Percentiles rank a stretch among this genome's conserved stretches.
phyloP scores from a whole-genome alignment of 1,140 invertebrate genomes.

The Neelides sp. region DNA sequence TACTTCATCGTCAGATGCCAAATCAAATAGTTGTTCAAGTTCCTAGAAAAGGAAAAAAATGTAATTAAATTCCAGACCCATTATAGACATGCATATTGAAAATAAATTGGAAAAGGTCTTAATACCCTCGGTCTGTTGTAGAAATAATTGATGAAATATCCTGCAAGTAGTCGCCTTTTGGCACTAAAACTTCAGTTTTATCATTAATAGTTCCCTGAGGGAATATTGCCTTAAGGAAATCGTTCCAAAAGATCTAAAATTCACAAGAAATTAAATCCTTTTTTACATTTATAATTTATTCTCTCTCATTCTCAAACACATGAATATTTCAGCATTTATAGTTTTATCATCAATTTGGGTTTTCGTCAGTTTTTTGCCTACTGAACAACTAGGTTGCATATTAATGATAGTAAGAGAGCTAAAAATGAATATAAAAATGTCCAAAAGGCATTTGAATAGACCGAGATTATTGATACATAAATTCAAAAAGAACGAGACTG shows the following conservation, averaged over 20 bases:
- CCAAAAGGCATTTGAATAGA: too few relatives aligned
- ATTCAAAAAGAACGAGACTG: too few relatives aligned
- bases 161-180: slow-evolving; percentile 42
- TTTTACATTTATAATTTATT: too few relatives aligned
- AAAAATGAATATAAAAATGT: too few relatives aligned
- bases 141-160: slow-evolving; percentile 44
- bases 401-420: too few relatives aligned
- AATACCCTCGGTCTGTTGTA: slow-evolving; percentile 42
- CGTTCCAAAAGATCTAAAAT: slow-evolving; percentile 43
- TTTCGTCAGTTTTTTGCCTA: too few relatives aligned
- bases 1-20: slow-evolving; percentile 46
- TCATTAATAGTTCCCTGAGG: slow-evolving; percentile 40
- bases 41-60: slow-evolving; percentile 34
- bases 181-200: slow-evolving; percentile 42
- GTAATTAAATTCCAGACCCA: slow-evolving; percentile 6
- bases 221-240: slow-evolving; percentile 45
- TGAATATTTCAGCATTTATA: too few relatives aligned
- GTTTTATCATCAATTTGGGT: too few relatives aligned
- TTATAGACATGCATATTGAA: slow-evolving; percentile 9
- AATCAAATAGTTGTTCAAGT: slow-evolving; percentile 48
- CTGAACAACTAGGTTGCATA: too few relatives aligned
- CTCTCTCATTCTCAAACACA: too few relatives aligned
- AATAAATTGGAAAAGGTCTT: slow-evolving; percentile 7
- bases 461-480: too few relatives aligned
- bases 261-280: too few relatives aligned